A percentile compares a stretch with the other conserved stretches of the same genome.
phyloP scores from a whole-genome alignment of 2,113 vertebrate genomes.

The Phrynocephalus versicolor region DNA sequence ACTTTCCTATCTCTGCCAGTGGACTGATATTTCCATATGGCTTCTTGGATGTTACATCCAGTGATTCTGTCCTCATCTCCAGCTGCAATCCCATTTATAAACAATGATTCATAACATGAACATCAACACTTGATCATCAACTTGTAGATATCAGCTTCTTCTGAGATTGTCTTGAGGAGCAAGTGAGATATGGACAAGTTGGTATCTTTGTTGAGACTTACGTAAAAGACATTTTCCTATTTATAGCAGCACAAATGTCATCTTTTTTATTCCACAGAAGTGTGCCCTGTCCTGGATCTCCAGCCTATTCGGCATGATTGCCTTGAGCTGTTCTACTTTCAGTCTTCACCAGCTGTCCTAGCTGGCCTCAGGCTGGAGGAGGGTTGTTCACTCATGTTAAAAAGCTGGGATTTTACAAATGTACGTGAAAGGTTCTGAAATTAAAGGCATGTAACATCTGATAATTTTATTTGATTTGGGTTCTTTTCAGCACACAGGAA shows the following conservation, averaged over 20 bases:
- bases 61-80: not conserved
- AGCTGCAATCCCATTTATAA: accelerated
- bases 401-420: not conserved
- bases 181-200: not conserved
- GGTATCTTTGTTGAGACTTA: not conserved
- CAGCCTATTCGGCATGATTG: not conserved
- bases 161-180: not conserved
- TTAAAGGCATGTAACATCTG: not conserved
- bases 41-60: constrained; percentile 9
- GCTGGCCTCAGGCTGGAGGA: not conserved
- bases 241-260: constrained; percentile 1
- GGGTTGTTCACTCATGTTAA: not conserved
- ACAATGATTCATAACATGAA: accelerated
- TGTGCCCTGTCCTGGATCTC: not conserved
- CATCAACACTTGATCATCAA: not conserved
- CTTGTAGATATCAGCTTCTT: not conserved
- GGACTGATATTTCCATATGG: not conserved
- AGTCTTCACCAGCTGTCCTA: not conserved
- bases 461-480: constrained; percentile 8
- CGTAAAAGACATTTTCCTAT: not conserved
- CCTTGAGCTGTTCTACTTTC: not conserved
- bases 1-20: not conserved
- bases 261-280: not conserved
- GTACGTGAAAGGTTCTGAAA: not conserved
- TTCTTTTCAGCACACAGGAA: too few species aligned